Percentiles rank a stretch among this genome's conserved stretches.
Conservation (phyloP, 2,797 vertebrate species). For the Tamandua tetradactyla region DNA sequence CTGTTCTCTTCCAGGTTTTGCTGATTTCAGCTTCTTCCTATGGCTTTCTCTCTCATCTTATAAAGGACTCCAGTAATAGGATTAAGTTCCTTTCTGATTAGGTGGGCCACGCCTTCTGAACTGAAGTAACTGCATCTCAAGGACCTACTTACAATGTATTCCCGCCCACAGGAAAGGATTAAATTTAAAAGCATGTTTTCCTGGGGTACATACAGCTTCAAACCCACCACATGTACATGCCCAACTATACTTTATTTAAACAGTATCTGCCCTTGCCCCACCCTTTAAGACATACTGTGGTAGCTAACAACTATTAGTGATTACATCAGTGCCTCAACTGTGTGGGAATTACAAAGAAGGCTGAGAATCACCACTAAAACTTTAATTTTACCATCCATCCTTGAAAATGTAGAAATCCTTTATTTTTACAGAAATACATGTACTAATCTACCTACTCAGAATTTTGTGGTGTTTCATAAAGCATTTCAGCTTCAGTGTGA, state of each 20-base stretch:
- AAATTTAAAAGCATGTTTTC: too few species aligned
- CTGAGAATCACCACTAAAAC: not conserved
- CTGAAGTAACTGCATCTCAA: too few species aligned
- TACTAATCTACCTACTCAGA: not conserved
- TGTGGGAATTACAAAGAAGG: not conserved
- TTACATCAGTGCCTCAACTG: not conserved
- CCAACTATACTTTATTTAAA: not conserved
- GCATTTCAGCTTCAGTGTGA: not conserved
- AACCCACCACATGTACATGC: not conserved
- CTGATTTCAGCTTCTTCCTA: too few species aligned
- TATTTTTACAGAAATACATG: slow-evolving; percentile 24
- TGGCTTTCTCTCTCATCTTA: too few species aligned
- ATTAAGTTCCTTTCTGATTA: too few species aligned
- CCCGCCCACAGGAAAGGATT: too few species aligned
- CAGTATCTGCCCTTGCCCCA: not conserved
- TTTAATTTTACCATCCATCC: slow-evolving; percentile 5
- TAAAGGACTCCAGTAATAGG: too few species aligned
- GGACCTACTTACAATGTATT: too few species aligned
- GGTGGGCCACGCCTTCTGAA: too few species aligned
- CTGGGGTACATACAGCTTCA: too few species aligned
- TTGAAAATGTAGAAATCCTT: not conserved
- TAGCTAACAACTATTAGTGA: not conserved
- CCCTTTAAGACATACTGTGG: not conserved
- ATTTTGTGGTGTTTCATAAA: not conserved
- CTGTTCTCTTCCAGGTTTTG: too few species aligned